Evolutionary conservation across 2,888 invertebrate species (phyloP), one percentile per base, ranked within the genome.

Genomic region (Gandaritis pyraliata): DNA sequence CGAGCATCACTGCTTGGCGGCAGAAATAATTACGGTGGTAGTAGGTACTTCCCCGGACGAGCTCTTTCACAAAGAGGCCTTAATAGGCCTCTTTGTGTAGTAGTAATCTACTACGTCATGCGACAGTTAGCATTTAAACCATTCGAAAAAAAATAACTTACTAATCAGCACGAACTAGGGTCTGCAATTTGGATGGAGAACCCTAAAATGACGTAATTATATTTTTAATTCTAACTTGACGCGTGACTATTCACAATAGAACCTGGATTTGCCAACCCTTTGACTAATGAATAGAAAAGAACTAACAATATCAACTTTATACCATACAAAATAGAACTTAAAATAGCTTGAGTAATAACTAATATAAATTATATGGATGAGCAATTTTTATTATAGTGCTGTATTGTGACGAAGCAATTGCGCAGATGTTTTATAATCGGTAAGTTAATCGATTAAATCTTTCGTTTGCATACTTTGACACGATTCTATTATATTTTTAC

Each of bases 251-350:
- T 80, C 83, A 91, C 90, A 90, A 90, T 90, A 87, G 83, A 80
- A 83, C 71, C 83, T 82, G 89, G 91, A 91, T 92, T 91, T 91
- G 91, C 90, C 85, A 91, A 92, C 91, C 91, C 91, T 90, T 92
- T 91, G 83, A 87, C 85, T 90, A 89, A 88, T 89, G 89, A 90
- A 88, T 86, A 82, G 77, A 61, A 41, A 8, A 59, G 39, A 13
- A 41, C 62, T 64, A 33, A 11, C 63, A 45, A 77, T 70, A 63
- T 67, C 60, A 66, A 74, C 81, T 76, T 71, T 85, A 80, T 23
- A 0, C 0, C 0, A 0, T 15, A 10, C 6, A 3, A 0, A 2
- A 66, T 82, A 80, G 58, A 70, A 81, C 75, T 67, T 50, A 68
- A 49, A 71, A 69, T 77, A 11, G 59, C 29, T 52, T 68, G 61